Evolutionary conservation across 2,888 invertebrate genomes (phyloP).

Genomic region (Yponomeuta evonymella): DNA sequence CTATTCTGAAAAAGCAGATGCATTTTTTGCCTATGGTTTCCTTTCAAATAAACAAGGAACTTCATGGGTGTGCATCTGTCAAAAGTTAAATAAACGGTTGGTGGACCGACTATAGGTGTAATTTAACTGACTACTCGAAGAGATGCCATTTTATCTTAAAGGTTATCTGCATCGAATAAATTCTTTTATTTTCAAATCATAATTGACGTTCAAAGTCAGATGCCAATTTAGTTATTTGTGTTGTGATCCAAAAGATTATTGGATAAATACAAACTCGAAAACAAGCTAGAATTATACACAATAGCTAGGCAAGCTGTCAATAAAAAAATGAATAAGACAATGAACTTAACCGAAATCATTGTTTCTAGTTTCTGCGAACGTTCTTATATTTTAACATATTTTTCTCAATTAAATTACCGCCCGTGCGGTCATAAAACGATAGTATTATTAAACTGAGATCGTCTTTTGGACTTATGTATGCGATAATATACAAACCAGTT

Average conservation of each 20-base stretch:
- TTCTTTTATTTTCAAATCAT: not conserved
- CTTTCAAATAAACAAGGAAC: too few species aligned
- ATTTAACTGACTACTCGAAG: not conserved
- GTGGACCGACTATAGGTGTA: too few species aligned
- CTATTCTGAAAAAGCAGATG: too few species aligned
- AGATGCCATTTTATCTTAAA: not conserved
- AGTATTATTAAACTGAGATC: not conserved
- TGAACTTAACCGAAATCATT: not conserved
- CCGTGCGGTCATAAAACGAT: not conserved
- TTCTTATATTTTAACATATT: not conserved
- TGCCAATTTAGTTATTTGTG: not conserved
- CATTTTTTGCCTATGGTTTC: too few species aligned
- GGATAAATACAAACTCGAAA: not conserved
- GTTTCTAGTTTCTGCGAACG: not conserved
- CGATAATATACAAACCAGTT: not conserved
- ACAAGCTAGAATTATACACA: not conserved
- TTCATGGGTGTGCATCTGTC: too few species aligned
- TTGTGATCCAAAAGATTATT: not conserved
- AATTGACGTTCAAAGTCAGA: constrained; percentile 3
- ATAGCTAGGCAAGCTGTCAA: not conserved
- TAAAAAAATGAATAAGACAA: not conserved
- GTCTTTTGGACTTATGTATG: not conserved
- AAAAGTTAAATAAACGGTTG: too few species aligned
- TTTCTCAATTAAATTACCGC: not conserved
- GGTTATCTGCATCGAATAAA: not conserved